Base-by-base conservation (phyloP, 64 coral and sea anemone genomes). In the Stichodactyla mertensii region DNA sequence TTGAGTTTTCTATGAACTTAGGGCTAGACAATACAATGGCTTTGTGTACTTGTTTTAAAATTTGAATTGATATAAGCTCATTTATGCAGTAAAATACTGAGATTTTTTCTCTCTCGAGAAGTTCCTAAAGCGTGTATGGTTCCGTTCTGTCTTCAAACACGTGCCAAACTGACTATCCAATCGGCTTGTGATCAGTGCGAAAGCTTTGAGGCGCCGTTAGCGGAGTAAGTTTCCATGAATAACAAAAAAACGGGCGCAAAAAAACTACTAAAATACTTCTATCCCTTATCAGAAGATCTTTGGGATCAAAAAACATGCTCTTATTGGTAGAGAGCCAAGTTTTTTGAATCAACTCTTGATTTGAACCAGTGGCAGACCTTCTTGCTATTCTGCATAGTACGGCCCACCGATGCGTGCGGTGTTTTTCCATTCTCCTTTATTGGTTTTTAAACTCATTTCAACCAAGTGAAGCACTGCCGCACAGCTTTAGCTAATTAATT, bases 261-360 rank as follows among this genome's bases (percentile, higher is more conserved):
- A 57, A 82, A 54, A 7, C 6, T 7, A 18, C 23, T 10, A 82
- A 55, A 57, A 57, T 82, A 55, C 80, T n/a, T 55, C 36, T 45
- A 45, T 45, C 36, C 11, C 20, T 82, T 82, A 85, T 85, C 83
- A 45, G 18, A 61, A 58, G 54, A 85, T 85, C 83, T 85, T 64
- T 55, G 26, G 83, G 56, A 54, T 16, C 55, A 24, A 36, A 31
- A 61, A 58, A 85, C 54, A 58, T 64, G 83, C 27, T 85, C 60
- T 85, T 16, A 85, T 85, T 85, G 83, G 83, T 55, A 85, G 56
- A 58, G 16, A 59, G 83, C 83, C 83, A 85, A 81, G 31, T 52
- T 74, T 74, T 31, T 20, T 81, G 15, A 19, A 51, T 81, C 4
- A 20, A 20, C 51, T 20, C 51, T 53, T 55, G 69, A 74, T 74